Conservation (phyloP, 2,797 vertebrate species). For the Decapterus maruadsi region DNA sequence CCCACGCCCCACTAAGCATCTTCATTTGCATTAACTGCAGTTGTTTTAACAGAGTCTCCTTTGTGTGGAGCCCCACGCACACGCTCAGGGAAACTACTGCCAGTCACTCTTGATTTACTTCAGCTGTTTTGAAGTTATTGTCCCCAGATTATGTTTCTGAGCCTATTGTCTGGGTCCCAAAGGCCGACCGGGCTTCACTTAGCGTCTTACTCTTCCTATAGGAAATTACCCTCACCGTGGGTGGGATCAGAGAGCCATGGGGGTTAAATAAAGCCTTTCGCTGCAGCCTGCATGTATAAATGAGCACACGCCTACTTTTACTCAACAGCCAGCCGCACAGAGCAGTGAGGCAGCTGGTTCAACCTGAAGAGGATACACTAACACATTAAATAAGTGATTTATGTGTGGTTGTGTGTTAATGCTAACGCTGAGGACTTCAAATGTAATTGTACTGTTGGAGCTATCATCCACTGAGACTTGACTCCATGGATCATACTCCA, state of each 20-base stretch:
- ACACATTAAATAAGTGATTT: constrained; percentile 33
- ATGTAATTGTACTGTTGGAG: constrained; percentile 37
- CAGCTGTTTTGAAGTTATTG: constrained; percentile 69
- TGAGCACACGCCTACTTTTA: constrained; percentile 8
- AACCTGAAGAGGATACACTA: not conserved
- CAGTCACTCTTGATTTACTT: constrained; percentile 70
- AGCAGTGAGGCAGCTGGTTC: not conserved
- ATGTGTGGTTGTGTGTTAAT: constrained; percentile 1
- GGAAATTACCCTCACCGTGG: constrained; percentile 18
- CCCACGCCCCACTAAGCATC: constrained; percentile 65
- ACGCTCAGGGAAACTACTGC: constrained; percentile 57
- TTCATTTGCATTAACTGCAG: constrained; percentile 78
- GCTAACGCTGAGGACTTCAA: constrained; percentile 26
- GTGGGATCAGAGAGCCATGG: too few species aligned
- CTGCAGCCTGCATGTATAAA: too few species aligned
- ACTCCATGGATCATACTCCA: constrained; percentile 22
- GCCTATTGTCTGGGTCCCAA: constrained; percentile 49
- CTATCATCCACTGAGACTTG: constrained; percentile 18
- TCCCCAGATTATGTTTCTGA: constrained; percentile 52
- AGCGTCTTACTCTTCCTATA: constrained; percentile 12
- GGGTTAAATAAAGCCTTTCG: too few species aligned
- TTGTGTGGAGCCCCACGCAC: constrained; percentile 64
- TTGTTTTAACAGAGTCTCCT: constrained; percentile 76
- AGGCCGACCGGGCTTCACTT: constrained; percentile 36
- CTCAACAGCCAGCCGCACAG: constrained; percentile 11